Base-by-base conservation (phyloP, 2,797 vertebrate species). In the Spinibarbus caldwelli region DNA sequence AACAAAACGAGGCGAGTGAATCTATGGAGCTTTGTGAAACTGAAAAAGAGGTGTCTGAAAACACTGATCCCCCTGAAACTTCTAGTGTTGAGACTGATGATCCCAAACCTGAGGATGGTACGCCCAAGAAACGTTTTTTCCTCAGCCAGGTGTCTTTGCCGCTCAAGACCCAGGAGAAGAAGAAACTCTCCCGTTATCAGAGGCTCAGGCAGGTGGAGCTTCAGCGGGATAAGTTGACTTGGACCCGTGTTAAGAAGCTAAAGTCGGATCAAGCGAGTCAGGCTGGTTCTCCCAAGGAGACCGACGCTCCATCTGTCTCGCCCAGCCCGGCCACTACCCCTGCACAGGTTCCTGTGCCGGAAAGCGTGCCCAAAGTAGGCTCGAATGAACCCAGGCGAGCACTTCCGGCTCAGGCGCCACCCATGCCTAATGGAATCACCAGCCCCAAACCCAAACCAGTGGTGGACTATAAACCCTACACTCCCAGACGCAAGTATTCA, bases 211-310 rank as follows among this genome's bases (percentile, higher is more conserved):
- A 96, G 91, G 95, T 95, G 1, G 96, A 96, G 43, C 93, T 99
- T 31, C 94, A 95, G 90, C 92, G 95, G 83, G 95, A 96, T 86
- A 96, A 96, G 84, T 93, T 96, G 91, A 99, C 97, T 34, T 99
- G 98, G 98, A 97, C 97, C 34, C 97, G 97, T 88, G 97, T 99
- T 78, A 99, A 98, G 91, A 96, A 99, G 87, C 94, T 97, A 15
- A 99, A 99, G 92, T 95, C 96, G 21, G 97, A 97, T 89, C 96
- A 97, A 82, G 92, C 96, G 47, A 96, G 94, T 89, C 97, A 87
- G 52, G 84, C 67, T 1, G 54, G 45, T 8, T 34, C 66, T n/a
- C 41, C 72, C 8, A n/a, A n/a, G 52, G 45, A 88, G 57, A 3
- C 90, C 8, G 87, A 83, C 0, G 43, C 91, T 4, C 86, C 87